These are phyloP conservation scores for Cynaeus angustus DNA, from an alignment of 2,888 invertebrate genomes.

Conservation along the genomic window DNA sequence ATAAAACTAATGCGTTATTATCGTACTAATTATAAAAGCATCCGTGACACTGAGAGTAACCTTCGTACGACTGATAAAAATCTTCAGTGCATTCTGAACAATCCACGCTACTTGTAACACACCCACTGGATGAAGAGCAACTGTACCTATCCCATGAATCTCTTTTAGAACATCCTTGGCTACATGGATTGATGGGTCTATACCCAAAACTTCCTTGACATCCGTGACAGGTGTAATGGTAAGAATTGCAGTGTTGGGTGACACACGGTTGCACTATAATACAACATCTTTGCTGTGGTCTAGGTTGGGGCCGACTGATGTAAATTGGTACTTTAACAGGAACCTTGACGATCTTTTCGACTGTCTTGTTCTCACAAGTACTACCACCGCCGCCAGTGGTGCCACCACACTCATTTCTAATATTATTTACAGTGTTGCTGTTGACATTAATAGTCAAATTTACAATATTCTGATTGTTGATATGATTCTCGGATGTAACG, in stretches of 20 bases:
- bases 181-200: slow-evolving; percentile 34
- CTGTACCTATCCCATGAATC: slow-evolving; percentile 26
- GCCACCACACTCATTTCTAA: slow-evolving; percentile 12
- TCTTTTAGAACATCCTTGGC: slow-evolving; percentile 49
- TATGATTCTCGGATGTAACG: slow-evolving; percentile 1
- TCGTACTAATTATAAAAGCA: not conserved
- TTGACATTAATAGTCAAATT: slow-evolving; percentile 23
- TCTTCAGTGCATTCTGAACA: slow-evolving; percentile 3
- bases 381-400: no score
- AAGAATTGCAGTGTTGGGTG: slow-evolving; percentile 25
- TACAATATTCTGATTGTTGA: slow-evolving; percentile 26
- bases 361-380: not conserved
- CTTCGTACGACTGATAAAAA: not conserved
- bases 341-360: slow-evolving; percentile 19
- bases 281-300: slow-evolving; percentile 35
- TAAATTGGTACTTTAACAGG: slow-evolving; percentile 18
- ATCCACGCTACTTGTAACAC: not conserved
- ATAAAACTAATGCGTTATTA: no score
- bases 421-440: slow-evolving; percentile 39
- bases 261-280: slow-evolving; percentile 37
- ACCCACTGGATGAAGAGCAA: slow-evolving; percentile 34
- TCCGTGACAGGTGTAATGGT: slow-evolving; percentile 15
- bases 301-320: not conserved
- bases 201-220: slow-evolving; percentile 37
- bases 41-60: slow-evolving; percentile 1